These are phyloP conservation scores for Agrochola macilenta DNA, from an alignment of 2,888 invertebrate genomes.

Conservation along the genomic window DNA sequence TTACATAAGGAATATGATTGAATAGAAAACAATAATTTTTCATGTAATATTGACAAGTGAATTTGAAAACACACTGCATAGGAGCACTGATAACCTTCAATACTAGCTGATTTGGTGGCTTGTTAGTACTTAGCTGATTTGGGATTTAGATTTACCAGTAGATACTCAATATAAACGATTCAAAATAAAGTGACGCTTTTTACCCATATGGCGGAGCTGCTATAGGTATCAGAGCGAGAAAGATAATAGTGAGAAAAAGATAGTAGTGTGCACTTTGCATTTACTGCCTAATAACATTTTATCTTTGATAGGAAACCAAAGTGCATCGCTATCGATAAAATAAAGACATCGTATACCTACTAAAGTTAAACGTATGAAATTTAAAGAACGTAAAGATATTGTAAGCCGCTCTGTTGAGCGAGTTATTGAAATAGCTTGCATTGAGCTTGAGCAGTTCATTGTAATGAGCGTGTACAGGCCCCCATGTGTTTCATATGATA, in stretches of 20 bases:
- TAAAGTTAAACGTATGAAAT: too few species aligned
- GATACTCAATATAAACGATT: background rate
- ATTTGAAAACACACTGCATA: background rate
- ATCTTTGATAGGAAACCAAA: background rate
- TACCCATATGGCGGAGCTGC: background rate
- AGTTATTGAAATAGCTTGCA: too few species aligned
- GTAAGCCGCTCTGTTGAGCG: too few species aligned
- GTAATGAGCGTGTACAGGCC: too few species aligned
- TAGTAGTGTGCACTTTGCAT: background rate
- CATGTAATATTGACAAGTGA: background rate
- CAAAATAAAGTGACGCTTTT: background rate
- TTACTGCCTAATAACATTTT: background rate
- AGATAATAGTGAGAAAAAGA: background rate
- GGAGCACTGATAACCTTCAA: background rate
- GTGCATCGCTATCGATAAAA: background rate
- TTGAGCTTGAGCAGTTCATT: too few species aligned
- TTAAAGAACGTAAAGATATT: too few species aligned
- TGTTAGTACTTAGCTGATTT: background rate
- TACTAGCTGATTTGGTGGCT: background rate
- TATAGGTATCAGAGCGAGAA: background rate
- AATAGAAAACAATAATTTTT: background rate
- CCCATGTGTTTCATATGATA: too few species aligned
- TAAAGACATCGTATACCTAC: too few species aligned
- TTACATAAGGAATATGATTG: conserved; percentile 6
- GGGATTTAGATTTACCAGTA: too few species aligned